These are phyloP conservation scores for Palythoa grandiflora DNA, from an alignment of 92 coral and sea anemone genomes.

Conservation along the genomic window DNA sequence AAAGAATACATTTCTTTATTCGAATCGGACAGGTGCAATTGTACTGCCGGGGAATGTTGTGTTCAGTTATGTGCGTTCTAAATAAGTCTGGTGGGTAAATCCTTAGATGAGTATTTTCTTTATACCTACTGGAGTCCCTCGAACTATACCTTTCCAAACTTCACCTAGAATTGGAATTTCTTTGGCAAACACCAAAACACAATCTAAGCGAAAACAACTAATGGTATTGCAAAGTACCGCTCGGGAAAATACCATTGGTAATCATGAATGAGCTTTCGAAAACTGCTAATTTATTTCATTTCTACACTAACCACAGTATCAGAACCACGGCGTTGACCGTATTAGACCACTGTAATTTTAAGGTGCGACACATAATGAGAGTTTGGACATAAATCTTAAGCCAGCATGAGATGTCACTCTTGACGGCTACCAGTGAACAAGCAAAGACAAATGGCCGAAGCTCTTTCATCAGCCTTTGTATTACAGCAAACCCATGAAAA, in stretches of 20 bases:
- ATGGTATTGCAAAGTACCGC: conserved; percentile 50
- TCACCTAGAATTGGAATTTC: conserved; percentile 43
- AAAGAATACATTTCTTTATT: no score
- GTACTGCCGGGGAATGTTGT: no score
- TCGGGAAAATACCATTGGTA: conserved; percentile 47
- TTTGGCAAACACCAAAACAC: conserved; percentile 65
- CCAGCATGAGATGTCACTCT: conserved; percentile 50
- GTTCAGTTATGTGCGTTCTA: no score
- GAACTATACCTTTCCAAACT: conserved; percentile 55
- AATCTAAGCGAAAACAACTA: neutral
- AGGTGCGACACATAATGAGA: conserved; percentile 52
- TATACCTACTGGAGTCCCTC: conserved; percentile 49
- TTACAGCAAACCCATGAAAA: neutral
- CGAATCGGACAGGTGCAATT: no score
- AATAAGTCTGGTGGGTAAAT: no score
- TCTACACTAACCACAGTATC: conserved; percentile 58
- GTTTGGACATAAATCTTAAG: neutral
- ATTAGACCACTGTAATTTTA: conserved; percentile 60
- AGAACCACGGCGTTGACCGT: conserved; percentile 7
- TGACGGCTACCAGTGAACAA: conserved; percentile 47
- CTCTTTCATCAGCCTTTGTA: neutral
- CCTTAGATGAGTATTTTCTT: neutral
- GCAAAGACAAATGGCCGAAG: conserved; percentile 2
- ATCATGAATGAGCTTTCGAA: conserved; percentile 9
- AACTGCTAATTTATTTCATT: neutral